These are phyloP conservation scores for Enteromius fasciolatus DNA, from an alignment of 2,797 vertebrate genomes.

Conservation along the genomic window DNA sequence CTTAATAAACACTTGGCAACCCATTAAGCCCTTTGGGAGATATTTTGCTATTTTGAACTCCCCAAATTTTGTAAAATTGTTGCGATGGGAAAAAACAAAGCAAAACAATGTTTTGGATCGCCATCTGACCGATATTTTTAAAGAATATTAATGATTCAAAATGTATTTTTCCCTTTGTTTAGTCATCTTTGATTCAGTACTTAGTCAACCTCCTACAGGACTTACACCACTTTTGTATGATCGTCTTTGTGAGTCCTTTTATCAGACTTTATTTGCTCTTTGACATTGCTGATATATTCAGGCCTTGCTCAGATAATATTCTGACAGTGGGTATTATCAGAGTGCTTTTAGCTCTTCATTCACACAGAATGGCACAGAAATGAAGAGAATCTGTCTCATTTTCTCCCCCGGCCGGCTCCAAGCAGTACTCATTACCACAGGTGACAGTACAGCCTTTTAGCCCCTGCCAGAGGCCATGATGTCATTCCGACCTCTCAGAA, in stretches of 20 bases:
- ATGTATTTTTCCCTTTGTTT: background rate
- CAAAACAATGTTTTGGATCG: too few species aligned
- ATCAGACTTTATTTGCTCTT: background rate
- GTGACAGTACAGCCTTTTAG: conserved; percentile 55
- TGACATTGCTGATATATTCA: background rate
- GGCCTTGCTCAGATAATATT: background rate
- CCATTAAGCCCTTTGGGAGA: background rate
- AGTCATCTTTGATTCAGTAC: background rate
- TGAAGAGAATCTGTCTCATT: conserved; percentile 12
- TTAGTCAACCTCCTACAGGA: background rate
- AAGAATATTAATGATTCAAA: background rate
- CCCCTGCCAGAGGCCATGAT: conserved; percentile 47
- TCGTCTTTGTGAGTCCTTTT: background rate
- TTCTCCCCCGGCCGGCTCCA: conserved; percentile 25
- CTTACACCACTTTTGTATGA: background rate
- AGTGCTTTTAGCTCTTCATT: conserved; percentile 31
- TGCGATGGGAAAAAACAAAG: too few species aligned
- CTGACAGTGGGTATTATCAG: background rate
- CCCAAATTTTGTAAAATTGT: background rate
- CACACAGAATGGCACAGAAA: conserved; percentile 6
- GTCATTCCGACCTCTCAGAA: conserved; percentile 55
- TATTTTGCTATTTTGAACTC: background rate
- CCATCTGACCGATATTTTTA: too few species aligned
- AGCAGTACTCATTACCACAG: conserved; percentile 41
- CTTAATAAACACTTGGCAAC: background rate